Evolutionary conservation across 2,888 invertebrate species (phyloP), one percentile per base, ranked within the genome.

Genomic region (Ennomos erosarius): DNA sequence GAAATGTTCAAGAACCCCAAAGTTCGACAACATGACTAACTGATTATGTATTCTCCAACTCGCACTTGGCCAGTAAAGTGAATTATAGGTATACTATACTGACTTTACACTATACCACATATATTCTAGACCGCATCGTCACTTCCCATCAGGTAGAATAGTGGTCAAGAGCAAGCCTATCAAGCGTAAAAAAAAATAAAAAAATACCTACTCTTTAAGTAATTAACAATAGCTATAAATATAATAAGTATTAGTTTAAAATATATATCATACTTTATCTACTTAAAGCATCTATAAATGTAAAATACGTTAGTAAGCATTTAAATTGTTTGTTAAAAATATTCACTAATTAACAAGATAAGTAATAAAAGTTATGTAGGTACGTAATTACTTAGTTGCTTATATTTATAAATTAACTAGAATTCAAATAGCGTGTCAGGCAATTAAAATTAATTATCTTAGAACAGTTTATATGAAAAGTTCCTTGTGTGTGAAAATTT

Each of bases 381-480:
- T 79, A 77, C 74, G 73, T 76, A 70, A 72, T 78, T 79, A 70
- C 71, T 78, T 79, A 77, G 74, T 77, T 77, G 75, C 73, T 76
- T 73, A 74, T 69, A 71, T 70, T 78, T 75, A 71, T 74, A 73
- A 62, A 75, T 74, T 66, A 70, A 73, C 65, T 62, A 65, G 71
- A 70, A 75, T 63, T 73, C 75, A 74, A 73, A 74, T 61, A 73
- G 70, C 73, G 70, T 73, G 72, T 71, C 75, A 65, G 58, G 74
- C 76, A 82, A 83, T 79, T 78, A 78, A 75, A 71, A 70, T 78
- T 77, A 80, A 82, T 82, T 82, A 78, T 75, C 59, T 42, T 60
- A 58, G 53, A 56, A 49, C 50, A 62, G 47, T 64, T 55, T 56
- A 50, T 56, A 50, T 54, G 34, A 58, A 59, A 58, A 54, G 60